Base-by-base conservation (phyloP, 2,888 invertebrate genomes). In the Orgyia antiqua region DNA sequence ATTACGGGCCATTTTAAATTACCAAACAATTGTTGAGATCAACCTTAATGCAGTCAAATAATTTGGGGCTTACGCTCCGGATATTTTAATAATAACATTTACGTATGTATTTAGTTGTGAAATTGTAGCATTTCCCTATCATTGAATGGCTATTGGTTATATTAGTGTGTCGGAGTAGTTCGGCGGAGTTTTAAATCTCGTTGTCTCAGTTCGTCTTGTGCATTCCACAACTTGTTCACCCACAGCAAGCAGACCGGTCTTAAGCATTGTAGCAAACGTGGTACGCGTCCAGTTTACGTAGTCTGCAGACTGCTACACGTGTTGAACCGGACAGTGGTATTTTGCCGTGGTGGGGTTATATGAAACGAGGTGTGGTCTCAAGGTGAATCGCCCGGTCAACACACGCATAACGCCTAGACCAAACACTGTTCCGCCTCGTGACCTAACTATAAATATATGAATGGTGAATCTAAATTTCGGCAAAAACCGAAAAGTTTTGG, bases 161-260 rank as follows among this genome's bases (percentile, higher is more conserved):
- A 50, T 63, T 56, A 42, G 58, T 58, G 58, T 62, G 63, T 65
- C 66, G 68, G 69, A 10, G 21, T 21, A 69, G 61, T n/a, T n/a
- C n/a, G 56, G 59, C 57, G 58, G 69, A 83, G 79, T 84, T 83
- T 83, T 79, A 78, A 82, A 82, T 77, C 70, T 69, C 66, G 61
- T 62, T 60, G 68, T 59, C 67, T 71, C 61, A 56, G 74, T 72
- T 67, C 74, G 77, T 79, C 78, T 64, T 63, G 61, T 77, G 74
- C 86, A 86, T 86, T 83, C 86, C 84, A 67, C 71, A 73, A 80
- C 83, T 75, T 68, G 82, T 79, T 86, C 83, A 86, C 84, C 84
- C 83, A 84, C 82, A 84, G 79, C 57, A 62, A 45, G 58, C 63
- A 64, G 84, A 84, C 84, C 82, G 83, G 84, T 84, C 84, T 68